Conservation (phyloP, 2,888 invertebrate species). For the Lathronympha strigana region DNA sequence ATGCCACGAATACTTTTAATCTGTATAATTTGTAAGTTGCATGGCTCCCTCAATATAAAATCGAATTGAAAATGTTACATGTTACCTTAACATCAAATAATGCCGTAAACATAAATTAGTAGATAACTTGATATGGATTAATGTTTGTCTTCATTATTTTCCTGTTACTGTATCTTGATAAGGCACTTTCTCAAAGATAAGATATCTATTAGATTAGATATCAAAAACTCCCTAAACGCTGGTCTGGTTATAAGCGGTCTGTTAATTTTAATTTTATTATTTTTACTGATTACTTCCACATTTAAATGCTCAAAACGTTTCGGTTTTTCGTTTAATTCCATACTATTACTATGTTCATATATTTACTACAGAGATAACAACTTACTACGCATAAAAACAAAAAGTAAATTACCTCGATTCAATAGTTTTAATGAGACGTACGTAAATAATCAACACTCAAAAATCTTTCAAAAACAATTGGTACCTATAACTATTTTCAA, state of each 20-base stretch:
- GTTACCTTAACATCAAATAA: too few relatives aligned
- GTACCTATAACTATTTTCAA: not conserved
- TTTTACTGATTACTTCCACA: too few relatives aligned
- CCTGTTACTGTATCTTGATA: slow-evolving; percentile 3
- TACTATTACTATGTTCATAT: too few relatives aligned
- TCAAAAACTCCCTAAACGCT: not conserved
- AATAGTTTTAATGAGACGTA: not conserved
- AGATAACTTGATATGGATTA: not conserved
- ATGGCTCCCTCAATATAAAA: too few relatives aligned
- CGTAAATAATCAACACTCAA: not conserved
- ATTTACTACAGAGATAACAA: too few relatives aligned
- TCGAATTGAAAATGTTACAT: too few relatives aligned
- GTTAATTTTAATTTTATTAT: too few relatives aligned
- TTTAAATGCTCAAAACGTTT: not conserved
- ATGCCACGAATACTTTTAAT: too few relatives aligned
- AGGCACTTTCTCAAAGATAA: slow-evolving; percentile 5
- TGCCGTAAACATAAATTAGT: not conserved
- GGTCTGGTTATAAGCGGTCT: too few relatives aligned
- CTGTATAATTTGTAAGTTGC: too few relatives aligned
- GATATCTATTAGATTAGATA: not conserved
- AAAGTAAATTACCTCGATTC: not conserved
- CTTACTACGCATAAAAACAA: too few relatives aligned
- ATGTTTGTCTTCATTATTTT: not conserved
- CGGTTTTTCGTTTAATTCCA: too few relatives aligned
- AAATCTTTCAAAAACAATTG: slow-evolving; percentile 1